phyloP scores from a whole-genome alignment of 2,797 vertebrate species.

The Onychomys torridus region DNA sequence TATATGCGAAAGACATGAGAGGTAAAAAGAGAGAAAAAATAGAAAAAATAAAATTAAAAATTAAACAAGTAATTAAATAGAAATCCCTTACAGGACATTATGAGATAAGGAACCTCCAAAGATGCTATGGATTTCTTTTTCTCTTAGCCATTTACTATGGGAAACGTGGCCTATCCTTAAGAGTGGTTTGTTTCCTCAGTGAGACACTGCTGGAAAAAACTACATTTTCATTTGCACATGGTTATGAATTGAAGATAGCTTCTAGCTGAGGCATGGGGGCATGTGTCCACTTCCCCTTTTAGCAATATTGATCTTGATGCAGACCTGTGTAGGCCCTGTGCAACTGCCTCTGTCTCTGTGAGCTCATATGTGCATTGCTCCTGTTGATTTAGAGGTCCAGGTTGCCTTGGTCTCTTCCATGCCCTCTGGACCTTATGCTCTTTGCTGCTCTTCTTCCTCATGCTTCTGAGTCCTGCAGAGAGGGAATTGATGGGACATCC shows the following conservation, averaged over 20 bases:
- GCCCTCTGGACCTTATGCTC: too few species aligned
- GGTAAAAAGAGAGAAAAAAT: not conserved
- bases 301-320: not conserved
- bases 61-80: not conserved
- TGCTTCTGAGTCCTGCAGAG: not conserved
- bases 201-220: not conserved
- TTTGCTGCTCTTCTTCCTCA: too few species aligned
- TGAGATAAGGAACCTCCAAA: not conserved
- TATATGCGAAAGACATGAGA: too few species aligned
- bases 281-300: not conserved
- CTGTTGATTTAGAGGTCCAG: not conserved
- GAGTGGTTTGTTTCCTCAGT: not conserved
- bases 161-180: too few species aligned
- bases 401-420: not conserved
- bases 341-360: not conserved
- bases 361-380: not conserved
- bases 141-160: not conserved
- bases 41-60: not conserved
- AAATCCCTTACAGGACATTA: not conserved
- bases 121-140: not conserved
- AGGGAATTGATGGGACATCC: not conserved
- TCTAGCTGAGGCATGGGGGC: not conserved
- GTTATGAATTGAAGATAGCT: too few species aligned
- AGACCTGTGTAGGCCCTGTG: too few species aligned
- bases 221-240: not conserved